These are phyloP conservation scores for Rosalia funebris DNA, from an alignment of 2,888 invertebrate species.

Conservation along the genomic window DNA sequence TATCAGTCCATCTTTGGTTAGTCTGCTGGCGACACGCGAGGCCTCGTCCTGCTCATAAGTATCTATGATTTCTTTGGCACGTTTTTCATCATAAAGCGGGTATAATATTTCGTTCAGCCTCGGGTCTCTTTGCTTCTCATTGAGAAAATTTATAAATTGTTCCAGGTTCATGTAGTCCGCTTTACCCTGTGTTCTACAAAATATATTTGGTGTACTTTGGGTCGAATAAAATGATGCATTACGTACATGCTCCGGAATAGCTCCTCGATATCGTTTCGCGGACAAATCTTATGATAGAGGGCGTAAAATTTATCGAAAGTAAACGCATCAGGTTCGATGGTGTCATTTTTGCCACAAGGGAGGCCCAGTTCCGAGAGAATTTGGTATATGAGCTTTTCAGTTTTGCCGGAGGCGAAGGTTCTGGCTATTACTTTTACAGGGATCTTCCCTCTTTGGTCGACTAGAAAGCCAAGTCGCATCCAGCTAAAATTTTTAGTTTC, in stretches of 20 bases:
- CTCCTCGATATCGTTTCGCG: slow-evolving; percentile 98
- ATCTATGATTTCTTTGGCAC: slow-evolving; percentile 91
- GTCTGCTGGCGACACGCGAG: slow-evolving; percentile 74
- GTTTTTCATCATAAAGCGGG: slow-evolving; percentile 94
- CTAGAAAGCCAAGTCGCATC: slow-evolving; percentile 96
- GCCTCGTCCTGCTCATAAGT: slow-evolving; percentile 91
- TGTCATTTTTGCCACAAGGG: slow-evolving; percentile 95
- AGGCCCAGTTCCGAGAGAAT: slow-evolving; percentile 93
- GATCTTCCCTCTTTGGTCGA: slow-evolving; percentile 94
- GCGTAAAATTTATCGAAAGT: slow-evolving; percentile 99
- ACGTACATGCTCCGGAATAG: slow-evolving; percentile 95
- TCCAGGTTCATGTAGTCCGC: slow-evolving; percentile 86
- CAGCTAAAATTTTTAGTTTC: slow-evolving; percentile 81
- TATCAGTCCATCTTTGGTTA: slow-evolving; percentile 96
- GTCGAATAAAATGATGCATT: not conserved
- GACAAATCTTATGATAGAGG: slow-evolving; percentile 98
- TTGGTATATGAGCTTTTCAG: slow-evolving; percentile 97
- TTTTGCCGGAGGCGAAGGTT: slow-evolving; percentile 99
- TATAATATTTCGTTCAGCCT: slow-evolving; percentile 98
- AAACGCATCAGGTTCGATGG: slow-evolving; percentile 92
- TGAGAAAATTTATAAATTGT: slow-evolving; percentile 92
- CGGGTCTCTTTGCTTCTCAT: slow-evolving; percentile 98
- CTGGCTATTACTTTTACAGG: slow-evolving; percentile 96
- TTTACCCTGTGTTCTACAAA: slow-evolving; percentile 85
- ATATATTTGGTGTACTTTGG: not conserved